A percentile compares a stretch with the other conserved stretches of the same genome.
Evolutionary conservation across 2,888 invertebrate species (phyloP).

Genomic region (Mythimna albipuncta): DNA sequence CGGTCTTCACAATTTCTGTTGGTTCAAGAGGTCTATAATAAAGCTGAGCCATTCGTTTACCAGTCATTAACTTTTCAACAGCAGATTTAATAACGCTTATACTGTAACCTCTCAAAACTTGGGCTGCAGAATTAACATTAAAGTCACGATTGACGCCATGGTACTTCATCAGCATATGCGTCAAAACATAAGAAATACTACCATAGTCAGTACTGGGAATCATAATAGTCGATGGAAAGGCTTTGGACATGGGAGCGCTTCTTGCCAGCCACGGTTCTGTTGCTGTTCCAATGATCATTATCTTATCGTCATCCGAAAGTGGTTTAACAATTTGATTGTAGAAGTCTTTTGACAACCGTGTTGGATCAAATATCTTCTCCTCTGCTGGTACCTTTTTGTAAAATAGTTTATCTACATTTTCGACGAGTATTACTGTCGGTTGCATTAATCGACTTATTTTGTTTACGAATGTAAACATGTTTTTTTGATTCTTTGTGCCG

Average conservation of each 20-base stretch:
- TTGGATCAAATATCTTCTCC: constrained; percentile 92
- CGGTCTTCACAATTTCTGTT: constrained; percentile 86
- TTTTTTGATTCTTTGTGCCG: constrained; percentile 92
- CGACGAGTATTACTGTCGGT: constrained; percentile 94
- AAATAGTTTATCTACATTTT: constrained; percentile 93
- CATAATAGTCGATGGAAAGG: constrained; percentile 90
- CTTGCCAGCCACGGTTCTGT: constrained; percentile 92
- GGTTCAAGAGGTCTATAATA: constrained; percentile 88
- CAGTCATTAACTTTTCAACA: constrained; percentile 82
- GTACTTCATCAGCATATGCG: constrained; percentile 90
- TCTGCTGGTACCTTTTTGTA: constrained; percentile 92
- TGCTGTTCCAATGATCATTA: constrained; percentile 93
- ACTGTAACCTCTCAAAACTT: constrained; percentile 89
- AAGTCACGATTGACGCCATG: constrained; percentile 91
- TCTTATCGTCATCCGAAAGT: constrained; percentile 92
- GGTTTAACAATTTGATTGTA: constrained; percentile 93
- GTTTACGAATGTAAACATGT: constrained; percentile 92
- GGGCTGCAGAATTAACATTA: constrained; percentile 90
- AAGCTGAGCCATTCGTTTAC: constrained; percentile 88
- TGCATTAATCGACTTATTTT: constrained; percentile 93
- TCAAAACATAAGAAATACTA: constrained; percentile 89
- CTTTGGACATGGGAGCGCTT: constrained; percentile 85
- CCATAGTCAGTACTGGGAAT: constrained; percentile 91
- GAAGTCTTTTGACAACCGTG: constrained; percentile 92
- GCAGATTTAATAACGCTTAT: constrained; percentile 85